A percentile compares a stretch with the other conserved stretches of the same genome.
Evolutionary conservation across 2,797 vertebrate species (phyloP).

Genomic region (Anguilla obscura): DNA sequence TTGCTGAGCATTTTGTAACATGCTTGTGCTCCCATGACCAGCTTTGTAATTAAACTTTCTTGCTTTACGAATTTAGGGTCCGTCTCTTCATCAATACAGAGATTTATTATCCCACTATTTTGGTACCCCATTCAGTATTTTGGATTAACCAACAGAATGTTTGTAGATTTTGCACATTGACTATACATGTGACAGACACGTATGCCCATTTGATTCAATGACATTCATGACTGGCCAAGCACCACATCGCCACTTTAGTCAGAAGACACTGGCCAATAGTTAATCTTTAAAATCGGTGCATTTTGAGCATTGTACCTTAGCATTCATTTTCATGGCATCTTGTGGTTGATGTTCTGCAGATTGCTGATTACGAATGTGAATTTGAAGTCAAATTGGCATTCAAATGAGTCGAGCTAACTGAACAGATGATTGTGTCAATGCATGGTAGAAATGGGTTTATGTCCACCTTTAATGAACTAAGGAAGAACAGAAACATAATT

Average conservation of each 20-base stretch:
- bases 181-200: neutral
- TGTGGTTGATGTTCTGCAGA: neutral
- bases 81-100: neutral
- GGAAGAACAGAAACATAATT: neutral
- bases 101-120: neutral
- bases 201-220: neutral
- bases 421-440: neutral
- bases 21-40: neutral
- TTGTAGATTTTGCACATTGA: neutral
- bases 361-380: neutral
- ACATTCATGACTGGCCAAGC: neutral
- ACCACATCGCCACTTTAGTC: neutral
- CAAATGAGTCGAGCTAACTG: neutral
- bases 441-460: neutral
- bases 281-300: neutral
- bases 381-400: neutral
- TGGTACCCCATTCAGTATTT: neutral
- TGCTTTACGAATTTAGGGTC: neutral
- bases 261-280: neutral
- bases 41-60: neutral
- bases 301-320: neutral
- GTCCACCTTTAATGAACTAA: neutral
- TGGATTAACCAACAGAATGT: neutral
- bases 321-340: neutral
- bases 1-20: neutral